Evolutionary conservation across 2,888 invertebrate species (phyloP).

Genomic region (Aspidiotus destructor): DNA sequence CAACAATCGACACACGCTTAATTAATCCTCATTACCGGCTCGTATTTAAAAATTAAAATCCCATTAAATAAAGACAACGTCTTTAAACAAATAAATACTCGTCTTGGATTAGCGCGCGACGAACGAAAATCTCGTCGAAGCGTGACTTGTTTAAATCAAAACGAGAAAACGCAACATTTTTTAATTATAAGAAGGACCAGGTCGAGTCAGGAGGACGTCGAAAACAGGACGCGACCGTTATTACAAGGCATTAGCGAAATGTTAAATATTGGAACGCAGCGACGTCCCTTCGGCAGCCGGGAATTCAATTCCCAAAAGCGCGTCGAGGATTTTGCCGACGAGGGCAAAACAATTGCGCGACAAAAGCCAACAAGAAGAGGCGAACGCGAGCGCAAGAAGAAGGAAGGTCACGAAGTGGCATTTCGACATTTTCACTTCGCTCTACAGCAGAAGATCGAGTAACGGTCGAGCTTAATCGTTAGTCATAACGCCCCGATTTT

Average conservation of each 20-base stretch:
- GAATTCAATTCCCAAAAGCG: slow-evolving; percentile 24
- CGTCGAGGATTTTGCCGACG: slow-evolving; percentile 21
- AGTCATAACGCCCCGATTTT: slow-evolving; percentile 27
- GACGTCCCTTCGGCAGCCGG: slow-evolving; percentile 6
- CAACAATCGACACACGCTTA: not conserved
- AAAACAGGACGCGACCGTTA: slow-evolving; percentile 23
- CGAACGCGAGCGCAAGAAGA: not conserved
- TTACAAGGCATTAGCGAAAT: slow-evolving; percentile 29
- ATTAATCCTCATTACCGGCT: not conserved
- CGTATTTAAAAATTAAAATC: slow-evolving; percentile 2
- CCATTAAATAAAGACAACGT: not conserved
- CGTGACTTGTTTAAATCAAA: slow-evolving; percentile 31
- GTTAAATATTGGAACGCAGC: slow-evolving; percentile 31
- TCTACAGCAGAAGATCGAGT: slow-evolving; percentile 21
- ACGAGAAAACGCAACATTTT: slow-evolving; percentile 17
- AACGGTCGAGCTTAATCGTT: slow-evolving; percentile 31
- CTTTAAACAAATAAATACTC: not conserved
- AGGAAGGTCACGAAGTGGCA: slow-evolving; percentile 26
- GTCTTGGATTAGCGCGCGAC: not conserved
- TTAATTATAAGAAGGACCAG: slow-evolving; percentile 19
- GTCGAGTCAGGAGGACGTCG: not conserved
- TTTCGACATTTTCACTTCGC: slow-evolving; percentile 11
- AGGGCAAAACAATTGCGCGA: slow-evolving; percentile 24
- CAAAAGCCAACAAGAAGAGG: slow-evolving; percentile 17
- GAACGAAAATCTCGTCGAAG: slow-evolving; percentile 24